These are phyloP conservation scores for Zenarchopterus dispar DNA, from an alignment of 2,797 vertebrate genomes.

Conservation along the genomic window DNA sequence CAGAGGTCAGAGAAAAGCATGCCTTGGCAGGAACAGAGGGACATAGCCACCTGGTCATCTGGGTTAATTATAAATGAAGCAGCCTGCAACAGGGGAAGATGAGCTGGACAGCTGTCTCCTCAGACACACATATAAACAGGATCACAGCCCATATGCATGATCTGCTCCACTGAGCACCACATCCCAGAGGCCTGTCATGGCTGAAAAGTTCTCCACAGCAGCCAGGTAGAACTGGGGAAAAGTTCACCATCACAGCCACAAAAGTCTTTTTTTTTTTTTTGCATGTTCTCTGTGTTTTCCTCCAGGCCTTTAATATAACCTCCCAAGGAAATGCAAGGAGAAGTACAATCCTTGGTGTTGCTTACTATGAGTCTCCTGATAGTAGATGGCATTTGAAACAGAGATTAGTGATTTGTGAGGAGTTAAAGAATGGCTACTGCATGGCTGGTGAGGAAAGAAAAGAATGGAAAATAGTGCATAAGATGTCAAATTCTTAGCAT, in stretches of 20 bases:
- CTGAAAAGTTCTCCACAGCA: slow-evolving; percentile 70
- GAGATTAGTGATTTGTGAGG: background rate
- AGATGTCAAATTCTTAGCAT: slow-evolving; percentile 4
- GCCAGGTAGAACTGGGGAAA: slow-evolving; percentile 83
- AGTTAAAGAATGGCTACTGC: too few species aligned
- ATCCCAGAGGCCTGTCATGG: slow-evolving; percentile 73
- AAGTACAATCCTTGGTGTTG: slow-evolving; percentile 53
- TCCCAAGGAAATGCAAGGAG: slow-evolving; percentile 61
- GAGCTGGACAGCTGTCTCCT: slow-evolving; percentile 85
- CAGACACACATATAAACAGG: slow-evolving; percentile 63
- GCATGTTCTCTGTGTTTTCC: slow-evolving; percentile 5
- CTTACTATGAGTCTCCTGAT: slow-evolving; percentile 33
- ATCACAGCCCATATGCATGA: slow-evolving; percentile 76
- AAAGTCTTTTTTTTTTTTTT: slow-evolving; percentile 52
- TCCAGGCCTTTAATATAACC: slow-evolving; percentile 39
- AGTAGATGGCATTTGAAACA: slow-evolving; percentile 7
- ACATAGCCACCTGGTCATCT: slow-evolving; percentile 83
- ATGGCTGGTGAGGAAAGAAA: slow-evolving; percentile 11
- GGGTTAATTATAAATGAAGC: slow-evolving; percentile 85
- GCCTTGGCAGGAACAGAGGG: slow-evolving; percentile 80
- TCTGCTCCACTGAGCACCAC: slow-evolving; percentile 67
- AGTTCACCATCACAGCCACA: slow-evolving; percentile 70
- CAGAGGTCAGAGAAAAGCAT: slow-evolving; percentile 74
- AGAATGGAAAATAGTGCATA: background rate
- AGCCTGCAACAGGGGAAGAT: slow-evolving; percentile 80